Evolutionary conservation across 1,140 invertebrate genomes (phyloP).

Genomic region (Aphis craccivora): DNA sequence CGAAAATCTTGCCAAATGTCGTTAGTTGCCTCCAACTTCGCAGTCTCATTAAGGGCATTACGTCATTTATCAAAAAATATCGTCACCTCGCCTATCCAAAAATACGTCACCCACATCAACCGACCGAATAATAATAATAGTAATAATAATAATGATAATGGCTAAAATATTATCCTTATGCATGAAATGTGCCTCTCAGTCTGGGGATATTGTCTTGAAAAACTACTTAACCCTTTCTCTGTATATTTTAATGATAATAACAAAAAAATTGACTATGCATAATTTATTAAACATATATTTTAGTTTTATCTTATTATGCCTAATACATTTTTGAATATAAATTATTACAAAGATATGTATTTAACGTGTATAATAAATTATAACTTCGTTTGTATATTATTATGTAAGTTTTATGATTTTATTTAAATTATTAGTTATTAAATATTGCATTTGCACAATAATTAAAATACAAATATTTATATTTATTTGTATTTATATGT

Average conservation of each 20-base stretch:
- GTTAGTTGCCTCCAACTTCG: slow-evolving; percentile 44
- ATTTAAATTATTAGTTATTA: too few relatives aligned
- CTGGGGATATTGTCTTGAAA: slow-evolving; percentile 30
- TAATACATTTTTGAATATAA: neutral
- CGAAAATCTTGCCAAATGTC: slow-evolving; percentile 57
- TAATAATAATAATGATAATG: slow-evolving; percentile 32
- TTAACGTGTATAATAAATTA: too few relatives aligned
- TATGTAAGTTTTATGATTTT: too few relatives aligned
- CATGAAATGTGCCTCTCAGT: neutral
- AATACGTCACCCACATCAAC: slow-evolving; percentile 35
- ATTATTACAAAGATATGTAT: neutral
- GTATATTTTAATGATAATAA: slow-evolving; percentile 6
- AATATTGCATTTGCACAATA: neutral
- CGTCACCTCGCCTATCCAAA: slow-evolving; percentile 45
- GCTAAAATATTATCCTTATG: slow-evolving; percentile 46
- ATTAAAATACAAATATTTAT: too few relatives aligned
- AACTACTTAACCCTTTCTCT: slow-evolving; percentile 44
- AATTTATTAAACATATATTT: neutral
- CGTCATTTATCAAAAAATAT: slow-evolving; percentile 56
- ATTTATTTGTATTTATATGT: too few relatives aligned
- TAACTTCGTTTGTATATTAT: too few relatives aligned
- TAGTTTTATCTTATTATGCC: neutral
- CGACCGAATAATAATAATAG: slow-evolving; percentile 52
- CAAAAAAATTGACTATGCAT: neutral
- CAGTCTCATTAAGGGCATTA: slow-evolving; percentile 49